phyloP scores from a whole-genome alignment of 2,888 invertebrate genomes.

The Phyllotreta striolata region DNA sequence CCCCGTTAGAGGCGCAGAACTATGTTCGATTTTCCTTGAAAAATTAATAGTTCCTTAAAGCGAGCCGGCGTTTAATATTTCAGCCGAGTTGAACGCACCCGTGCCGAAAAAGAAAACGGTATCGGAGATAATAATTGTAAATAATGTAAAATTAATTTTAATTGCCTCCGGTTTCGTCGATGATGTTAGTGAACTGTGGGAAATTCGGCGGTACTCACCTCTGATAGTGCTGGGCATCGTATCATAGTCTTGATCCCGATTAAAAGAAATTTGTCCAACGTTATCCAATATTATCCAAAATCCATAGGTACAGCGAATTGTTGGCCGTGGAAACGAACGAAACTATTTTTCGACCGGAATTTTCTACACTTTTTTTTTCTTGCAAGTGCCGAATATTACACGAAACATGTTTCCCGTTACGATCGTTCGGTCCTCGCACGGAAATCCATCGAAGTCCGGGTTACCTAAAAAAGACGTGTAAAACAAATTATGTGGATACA shows the following conservation, averaged over 20 bases:
- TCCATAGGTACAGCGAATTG: constrained; percentile 18
- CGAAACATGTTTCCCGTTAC: constrained; percentile 53
- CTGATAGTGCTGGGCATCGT: constrained; percentile 63
- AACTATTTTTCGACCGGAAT: constrained; percentile 1
- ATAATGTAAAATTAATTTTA: background rate
- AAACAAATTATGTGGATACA: background rate
- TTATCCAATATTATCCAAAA: constrained; percentile 23
- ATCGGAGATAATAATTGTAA: background rate
- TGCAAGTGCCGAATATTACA: constrained; percentile 55
- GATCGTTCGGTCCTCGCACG: constrained; percentile 22
- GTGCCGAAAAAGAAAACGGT: background rate
- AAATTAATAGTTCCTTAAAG: constrained; percentile 12
- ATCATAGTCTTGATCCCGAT: constrained; percentile 51
- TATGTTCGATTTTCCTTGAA: constrained; percentile 15
- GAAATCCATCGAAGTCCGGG: constrained; percentile 3
- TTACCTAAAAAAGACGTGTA: constrained; percentile 15
- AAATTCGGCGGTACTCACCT: constrained; percentile 53
- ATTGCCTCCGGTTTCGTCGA: too few relatives aligned
- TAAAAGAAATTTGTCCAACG: constrained; percentile 14
- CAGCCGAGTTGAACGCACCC: constrained; percentile 6
- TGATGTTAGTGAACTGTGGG: background rate
- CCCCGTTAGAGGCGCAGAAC: constrained; percentile 1
- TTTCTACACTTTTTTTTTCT: constrained; percentile 55
- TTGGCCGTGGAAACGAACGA: background rate
- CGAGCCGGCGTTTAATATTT: constrained; percentile 11